Evolutionary conservation across 2,113 vertebrate species (phyloP), one percentile per base, ranked within the genome.

Genomic region (Hydrochoerus hydrochaeris): DNA sequence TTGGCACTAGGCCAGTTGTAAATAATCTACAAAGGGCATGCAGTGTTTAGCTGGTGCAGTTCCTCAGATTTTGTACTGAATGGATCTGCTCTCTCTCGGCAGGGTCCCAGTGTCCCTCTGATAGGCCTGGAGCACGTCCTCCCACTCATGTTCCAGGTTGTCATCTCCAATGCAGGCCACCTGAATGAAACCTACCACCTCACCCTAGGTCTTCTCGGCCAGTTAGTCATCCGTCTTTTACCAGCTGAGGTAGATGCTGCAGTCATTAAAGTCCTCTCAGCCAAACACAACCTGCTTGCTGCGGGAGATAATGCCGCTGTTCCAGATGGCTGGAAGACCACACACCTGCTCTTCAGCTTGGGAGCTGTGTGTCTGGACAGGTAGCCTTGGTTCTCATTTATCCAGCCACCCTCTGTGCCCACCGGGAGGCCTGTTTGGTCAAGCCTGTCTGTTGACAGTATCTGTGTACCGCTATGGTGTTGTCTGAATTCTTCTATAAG

Each of bases 351-450:
- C 1, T 99, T 99, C 98, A 99, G 99, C 96, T 98, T 99, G 12
- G 99, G 99, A 84, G 99, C 99, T 1, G 99, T 99, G 85, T 99
- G 99, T 97, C 98, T 99, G 81, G 99, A 99, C 99, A 99, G 99
- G 99, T 99, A 97, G 60, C 71, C 57, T 84, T 57, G 52, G n/a
- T 30, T 46, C 44, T 44, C 14, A 7, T 44, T 20, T n/a, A n/a
- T 11, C 44, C 44, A 35, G 13, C 60, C 28, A 38, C 46, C 10
- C 12, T 57, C 17, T 41, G 7, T 16, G 1, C 9, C n/a, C 17
- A 44, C 8, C 2, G 8, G 58, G 32, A 3, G 52, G 52, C 69
- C 52, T 38, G n/a, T 71, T 75, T 69, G 30, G 30, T 60, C 62
- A 44, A 58, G 6, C 28, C 67, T 92, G 30, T 5, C 71, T 69